Percentiles rank a stretch among this genome's conserved stretches.
phyloP scores from a whole-genome alignment of 2,888 invertebrate genomes.

The Octodonta nipae region DNA sequence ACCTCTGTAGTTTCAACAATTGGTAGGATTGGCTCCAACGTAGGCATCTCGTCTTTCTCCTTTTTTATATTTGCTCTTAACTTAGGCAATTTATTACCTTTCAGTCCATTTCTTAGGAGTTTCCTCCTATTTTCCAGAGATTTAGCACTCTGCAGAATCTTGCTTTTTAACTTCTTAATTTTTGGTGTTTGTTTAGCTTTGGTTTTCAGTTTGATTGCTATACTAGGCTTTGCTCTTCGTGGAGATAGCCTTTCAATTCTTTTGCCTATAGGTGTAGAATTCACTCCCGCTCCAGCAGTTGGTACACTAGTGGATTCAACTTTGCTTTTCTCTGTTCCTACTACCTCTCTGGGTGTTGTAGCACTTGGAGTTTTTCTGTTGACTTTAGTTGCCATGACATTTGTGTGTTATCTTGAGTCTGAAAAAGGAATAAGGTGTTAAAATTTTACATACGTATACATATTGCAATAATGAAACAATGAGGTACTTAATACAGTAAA shows the following conservation, averaged over 20 bases:
- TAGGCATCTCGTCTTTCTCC: too few relatives aligned
- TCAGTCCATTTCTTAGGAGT: slow-evolving; percentile 29
- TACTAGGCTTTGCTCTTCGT: slow-evolving; percentile 15
- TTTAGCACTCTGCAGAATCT: slow-evolving; percentile 25
- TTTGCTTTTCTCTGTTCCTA: slow-evolving; percentile 17
- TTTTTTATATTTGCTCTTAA: slow-evolving; percentile 11
- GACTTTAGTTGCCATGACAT: slow-evolving; percentile 37
- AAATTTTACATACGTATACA: too few relatives aligned
- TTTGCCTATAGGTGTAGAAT: too few relatives aligned
- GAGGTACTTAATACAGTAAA: too few relatives aligned
- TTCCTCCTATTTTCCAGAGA: slow-evolving; percentile 26
- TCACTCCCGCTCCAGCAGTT: too few relatives aligned
- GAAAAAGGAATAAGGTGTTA: too few relatives aligned
- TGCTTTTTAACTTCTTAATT: slow-evolving; percentile 23
- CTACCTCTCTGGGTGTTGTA: slow-evolving; percentile 23
- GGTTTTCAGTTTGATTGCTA: slow-evolving; percentile 25
- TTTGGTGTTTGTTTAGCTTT: slow-evolving; percentile 22
- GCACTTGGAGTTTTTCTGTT: slow-evolving; percentile 26
- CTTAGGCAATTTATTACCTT: slow-evolving; percentile 21
- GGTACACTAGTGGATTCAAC: slow-evolving; percentile 8
- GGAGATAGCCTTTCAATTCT: slow-evolving; percentile 17
- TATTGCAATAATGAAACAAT: too few relatives aligned
- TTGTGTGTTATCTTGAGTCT: too few relatives aligned
- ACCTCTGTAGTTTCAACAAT: too few relatives aligned
- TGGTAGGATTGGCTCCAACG: too few relatives aligned